Evolutionary conservation across 2,797 vertebrate genomes (phyloP).

Genomic region (Eremophila alpestris): DNA sequence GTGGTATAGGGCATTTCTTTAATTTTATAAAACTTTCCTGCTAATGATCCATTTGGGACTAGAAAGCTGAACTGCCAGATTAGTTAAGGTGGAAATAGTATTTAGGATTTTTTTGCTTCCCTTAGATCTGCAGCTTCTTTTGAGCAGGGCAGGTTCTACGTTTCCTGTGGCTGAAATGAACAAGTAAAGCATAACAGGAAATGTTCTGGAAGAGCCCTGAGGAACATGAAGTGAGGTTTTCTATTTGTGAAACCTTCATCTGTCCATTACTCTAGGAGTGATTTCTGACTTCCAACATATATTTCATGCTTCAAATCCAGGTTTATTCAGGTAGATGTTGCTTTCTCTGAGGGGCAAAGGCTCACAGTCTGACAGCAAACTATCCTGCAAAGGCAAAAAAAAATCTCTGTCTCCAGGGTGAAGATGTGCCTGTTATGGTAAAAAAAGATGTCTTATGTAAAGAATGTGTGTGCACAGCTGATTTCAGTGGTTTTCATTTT

Average conservation of each 20-base stretch:
- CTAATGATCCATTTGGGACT: neutral
- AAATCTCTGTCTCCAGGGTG: neutral
- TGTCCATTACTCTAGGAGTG: neutral
- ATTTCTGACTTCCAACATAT: neutral
- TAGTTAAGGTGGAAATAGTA: neutral
- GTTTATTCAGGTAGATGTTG: neutral
- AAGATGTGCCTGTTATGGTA: neutral
- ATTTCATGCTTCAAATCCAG: constrained; percentile 3
- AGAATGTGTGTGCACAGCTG: neutral
- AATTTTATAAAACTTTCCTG: neutral
- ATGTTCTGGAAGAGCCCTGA: neutral
- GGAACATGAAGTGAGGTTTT: neutral
- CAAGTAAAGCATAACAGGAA: neutral
- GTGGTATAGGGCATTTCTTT: neutral
- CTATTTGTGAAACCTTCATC: neutral
- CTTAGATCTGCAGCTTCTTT: neutral
- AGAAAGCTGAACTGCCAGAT: neutral
- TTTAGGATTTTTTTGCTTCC: neutral
- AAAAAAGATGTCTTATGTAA: neutral
- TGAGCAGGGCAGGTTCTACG: neutral
- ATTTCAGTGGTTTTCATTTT: neutral
- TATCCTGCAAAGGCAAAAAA: neutral
- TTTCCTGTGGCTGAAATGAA: neutral
- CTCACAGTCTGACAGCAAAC: neutral
- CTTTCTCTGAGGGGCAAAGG: neutral